phyloP scores from a whole-genome alignment of 2,888 invertebrate genomes.

The Tryphoninae sp. region DNA sequence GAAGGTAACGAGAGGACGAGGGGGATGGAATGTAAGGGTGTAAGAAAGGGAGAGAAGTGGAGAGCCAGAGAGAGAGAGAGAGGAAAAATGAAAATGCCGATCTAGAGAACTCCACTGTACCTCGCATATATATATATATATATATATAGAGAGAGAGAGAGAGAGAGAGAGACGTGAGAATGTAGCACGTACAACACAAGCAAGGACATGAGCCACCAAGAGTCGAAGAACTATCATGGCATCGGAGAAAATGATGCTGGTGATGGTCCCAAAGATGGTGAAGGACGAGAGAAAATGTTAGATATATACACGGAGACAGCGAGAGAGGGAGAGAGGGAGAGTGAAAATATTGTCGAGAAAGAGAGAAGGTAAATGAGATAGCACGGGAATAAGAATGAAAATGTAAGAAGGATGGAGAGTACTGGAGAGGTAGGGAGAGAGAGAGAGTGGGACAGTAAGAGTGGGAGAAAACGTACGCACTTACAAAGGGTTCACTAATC shows the following conservation, averaged over 20 bases:
- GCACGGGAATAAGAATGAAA: conserved; percentile 37
- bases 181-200: background rate
- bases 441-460: conserved; percentile 14
- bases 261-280: conserved; percentile 24
- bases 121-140: background rate
- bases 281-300: conserved; percentile 55
- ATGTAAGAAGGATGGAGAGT: background rate
- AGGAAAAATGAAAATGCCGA: background rate
- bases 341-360: conserved; percentile 21
- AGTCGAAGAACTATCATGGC: conserved; percentile 19
- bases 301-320: conserved; percentile 27
- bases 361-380: conserved; percentile 6
- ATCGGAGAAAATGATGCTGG: conserved; percentile 21
- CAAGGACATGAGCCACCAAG: background rate
- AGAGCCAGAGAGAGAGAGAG: background rate
- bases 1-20: conserved; percentile 56
- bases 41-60: background rate
- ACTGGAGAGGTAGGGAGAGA: conserved; percentile 14
- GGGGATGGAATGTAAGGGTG: conserved; percentile 36
- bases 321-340: background rate
- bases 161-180: background rate
- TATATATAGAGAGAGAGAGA: no score
- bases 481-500: conserved; percentile 78
- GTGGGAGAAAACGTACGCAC: conserved; percentile 68
- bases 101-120: background rate